phyloP scores from a whole-genome alignment of 1,140 invertebrate genomes.

The Trichoplusia ni region DNA sequence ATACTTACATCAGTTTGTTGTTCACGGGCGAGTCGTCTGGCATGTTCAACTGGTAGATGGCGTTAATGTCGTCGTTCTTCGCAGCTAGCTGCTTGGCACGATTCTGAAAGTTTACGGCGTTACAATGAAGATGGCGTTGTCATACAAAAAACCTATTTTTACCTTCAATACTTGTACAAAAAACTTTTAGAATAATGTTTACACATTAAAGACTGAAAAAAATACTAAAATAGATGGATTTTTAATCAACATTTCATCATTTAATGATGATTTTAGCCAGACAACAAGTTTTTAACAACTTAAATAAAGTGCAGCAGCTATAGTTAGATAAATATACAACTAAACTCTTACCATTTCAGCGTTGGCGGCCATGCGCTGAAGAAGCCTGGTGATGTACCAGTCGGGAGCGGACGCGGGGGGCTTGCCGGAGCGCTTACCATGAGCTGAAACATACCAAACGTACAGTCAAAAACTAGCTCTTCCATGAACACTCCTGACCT shows the following conservation, averaged over 20 bases:
- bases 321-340: background rate
- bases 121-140: constrained; percentile 51
- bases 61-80: constrained; percentile 50
- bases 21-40: constrained; percentile 41
- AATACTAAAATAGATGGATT: too few species aligned
- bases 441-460: constrained; percentile 70
- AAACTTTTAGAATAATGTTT: too few species aligned
- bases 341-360: constrained; percentile 53
- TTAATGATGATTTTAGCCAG: too few species aligned
- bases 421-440: constrained; percentile 81
- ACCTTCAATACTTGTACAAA: background rate
- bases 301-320: background rate
- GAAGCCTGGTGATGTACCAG: constrained; percentile 63
- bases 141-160: background rate
- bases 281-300: too few species aligned
- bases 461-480: background rate
- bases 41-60: constrained; percentile 59
- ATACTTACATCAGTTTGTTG: constrained; percentile 51
- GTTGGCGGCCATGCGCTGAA: constrained; percentile 56
- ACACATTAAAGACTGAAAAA: too few species aligned
- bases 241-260: too few species aligned
- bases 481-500: background rate
- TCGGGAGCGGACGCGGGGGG: constrained; percentile 56
- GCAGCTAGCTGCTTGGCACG: constrained; percentile 41
- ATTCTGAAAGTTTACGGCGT: constrained; percentile 58